Base-by-base conservation (phyloP, 2,888 invertebrate species). In the Yponomeuta sedellus region DNA sequence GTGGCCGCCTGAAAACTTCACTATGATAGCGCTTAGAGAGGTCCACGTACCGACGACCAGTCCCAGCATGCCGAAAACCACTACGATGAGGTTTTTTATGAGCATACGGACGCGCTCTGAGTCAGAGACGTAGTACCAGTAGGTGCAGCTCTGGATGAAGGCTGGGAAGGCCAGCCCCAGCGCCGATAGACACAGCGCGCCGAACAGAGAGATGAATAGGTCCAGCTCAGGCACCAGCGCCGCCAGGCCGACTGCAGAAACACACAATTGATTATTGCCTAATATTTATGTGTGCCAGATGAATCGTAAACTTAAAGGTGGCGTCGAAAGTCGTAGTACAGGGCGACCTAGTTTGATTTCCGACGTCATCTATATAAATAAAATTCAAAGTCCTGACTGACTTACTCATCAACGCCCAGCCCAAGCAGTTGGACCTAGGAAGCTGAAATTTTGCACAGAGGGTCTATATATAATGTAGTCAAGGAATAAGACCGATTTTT, bases 141-240 rank as follows among this genome's bases (percentile, higher is more conserved):
- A 95, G 0, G 96, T 95, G 80, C 95, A 94, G 71, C 95, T 93
- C 77, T 98, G 96, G 72, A 98, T 96, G 69, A 97, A 88, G 0
- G 98, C 97, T 11, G 98, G 98, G 81, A 98, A 96, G 1, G 97
- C 96, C 63, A 98, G 92, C 0, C 98, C 98, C 67, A 98, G 92
- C 0, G 96, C 96, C 0, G 98, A 97, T 62, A 97, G 91, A 71
- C 97, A 97, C 2, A 98, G 92, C 0, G 98, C 97, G n/a, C 98
- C 98, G 76, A 96, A 95, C 61, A 96, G 87, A 0, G 96, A 95
- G 70, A 94, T 94, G 74, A 97, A 96, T 62, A 97, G 88, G 68
- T 96, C 96, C 77, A 98, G 85, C 75, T 96, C 94, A 0, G 98
- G 98, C 68, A 98, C 95, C 0, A 96, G 94, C 10, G 96, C 95